A percentile compares a stretch with the other conserved stretches of the same genome.
Conservation (phyloP, 2,888 invertebrate genomes). For the Xylota segnis region DNA sequence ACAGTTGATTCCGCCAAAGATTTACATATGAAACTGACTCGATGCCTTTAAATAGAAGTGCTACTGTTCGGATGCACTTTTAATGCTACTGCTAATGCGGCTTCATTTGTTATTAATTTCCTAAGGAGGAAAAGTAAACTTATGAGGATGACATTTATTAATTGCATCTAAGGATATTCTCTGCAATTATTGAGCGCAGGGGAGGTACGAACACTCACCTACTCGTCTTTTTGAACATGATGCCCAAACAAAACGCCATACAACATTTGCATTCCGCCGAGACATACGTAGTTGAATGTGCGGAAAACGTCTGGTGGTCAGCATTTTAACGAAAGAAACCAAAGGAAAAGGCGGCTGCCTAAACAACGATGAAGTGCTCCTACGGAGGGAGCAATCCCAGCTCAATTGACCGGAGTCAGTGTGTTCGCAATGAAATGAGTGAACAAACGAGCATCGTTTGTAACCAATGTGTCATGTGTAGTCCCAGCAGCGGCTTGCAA, state of each 20-base stretch:
- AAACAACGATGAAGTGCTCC: constrained; percentile 52
- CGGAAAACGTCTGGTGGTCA: constrained; percentile 54
- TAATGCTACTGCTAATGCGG: constrained; percentile 37
- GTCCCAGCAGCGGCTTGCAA: constrained; percentile 33
- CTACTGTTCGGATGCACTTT: constrained; percentile 19
- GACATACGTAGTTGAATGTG: constrained; percentile 30
- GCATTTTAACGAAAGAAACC: constrained; percentile 47
- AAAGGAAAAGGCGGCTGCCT: constrained; percentile 33
- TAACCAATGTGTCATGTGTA: constrained; percentile 74
- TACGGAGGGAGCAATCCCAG: constrained; percentile 60
- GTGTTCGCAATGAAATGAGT: constrained; percentile 62
- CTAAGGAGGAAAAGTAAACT: constrained; percentile 56
- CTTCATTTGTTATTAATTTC: constrained; percentile 59
- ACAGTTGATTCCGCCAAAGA: constrained; percentile 20
- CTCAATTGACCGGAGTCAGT: constrained; percentile 56
- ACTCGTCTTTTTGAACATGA: constrained; percentile 52
- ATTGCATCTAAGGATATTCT: constrained; percentile 64
- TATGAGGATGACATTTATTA: constrained; percentile 71
- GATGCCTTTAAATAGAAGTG: constrained; percentile 34
- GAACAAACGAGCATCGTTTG: constrained; percentile 76
- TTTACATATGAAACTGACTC: constrained; percentile 19
- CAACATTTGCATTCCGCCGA: constrained; percentile 52
- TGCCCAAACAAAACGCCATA: constrained; percentile 65
- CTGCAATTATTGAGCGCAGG: constrained; percentile 60
- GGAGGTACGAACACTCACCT: constrained; percentile 70